Conservation (phyloP, 1,140 invertebrate genomes). For the Scaptomyza hsui region DNA sequence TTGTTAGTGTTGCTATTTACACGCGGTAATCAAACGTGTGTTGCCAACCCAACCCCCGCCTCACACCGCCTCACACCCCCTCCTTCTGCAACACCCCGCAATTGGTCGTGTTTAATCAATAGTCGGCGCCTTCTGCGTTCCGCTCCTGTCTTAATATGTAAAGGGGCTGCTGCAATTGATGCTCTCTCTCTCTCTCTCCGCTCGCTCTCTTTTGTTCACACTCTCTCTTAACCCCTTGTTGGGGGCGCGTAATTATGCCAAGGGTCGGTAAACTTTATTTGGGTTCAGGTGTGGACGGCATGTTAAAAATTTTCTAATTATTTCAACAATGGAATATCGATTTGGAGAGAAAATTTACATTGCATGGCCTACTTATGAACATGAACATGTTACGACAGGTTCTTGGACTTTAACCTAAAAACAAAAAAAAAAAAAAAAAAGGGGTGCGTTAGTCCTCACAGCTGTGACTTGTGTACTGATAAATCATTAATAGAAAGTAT, state of each 20-base stretch:
- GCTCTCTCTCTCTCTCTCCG: conserved; percentile 13
- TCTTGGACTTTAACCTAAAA: neutral
- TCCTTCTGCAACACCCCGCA: conserved; percentile 3
- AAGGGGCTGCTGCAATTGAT: conserved; percentile 58
- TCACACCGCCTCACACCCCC: conserved; percentile 9
- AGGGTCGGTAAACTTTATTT: conserved; percentile 75
- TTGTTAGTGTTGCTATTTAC: conserved; percentile 71
- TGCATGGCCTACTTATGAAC: conserved; percentile 64
- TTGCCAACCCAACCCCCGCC: conserved; percentile 54
- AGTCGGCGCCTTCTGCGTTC: conserved; percentile 35
- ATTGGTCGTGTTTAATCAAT: conserved; percentile 70
- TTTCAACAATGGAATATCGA: conserved; percentile 59
- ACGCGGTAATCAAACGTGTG: conserved; percentile 79
- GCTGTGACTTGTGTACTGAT: neutral
- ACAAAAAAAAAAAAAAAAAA: neutral
- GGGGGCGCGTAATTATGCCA: conserved; percentile 15
- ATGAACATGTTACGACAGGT: conserved; percentile 23
- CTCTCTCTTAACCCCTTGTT: neutral
- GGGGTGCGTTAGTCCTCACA: neutral
- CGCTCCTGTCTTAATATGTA: no score
- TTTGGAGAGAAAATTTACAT: conserved; percentile 50
- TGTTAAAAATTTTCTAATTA: conserved; percentile 51
- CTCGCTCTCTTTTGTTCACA: neutral
- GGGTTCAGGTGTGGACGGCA: conserved; percentile 26
- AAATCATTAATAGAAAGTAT: conserved; percentile 13